phyloP scores from a whole-genome alignment of 2,888 invertebrate genomes.

The Odiellus spinosus region DNA sequence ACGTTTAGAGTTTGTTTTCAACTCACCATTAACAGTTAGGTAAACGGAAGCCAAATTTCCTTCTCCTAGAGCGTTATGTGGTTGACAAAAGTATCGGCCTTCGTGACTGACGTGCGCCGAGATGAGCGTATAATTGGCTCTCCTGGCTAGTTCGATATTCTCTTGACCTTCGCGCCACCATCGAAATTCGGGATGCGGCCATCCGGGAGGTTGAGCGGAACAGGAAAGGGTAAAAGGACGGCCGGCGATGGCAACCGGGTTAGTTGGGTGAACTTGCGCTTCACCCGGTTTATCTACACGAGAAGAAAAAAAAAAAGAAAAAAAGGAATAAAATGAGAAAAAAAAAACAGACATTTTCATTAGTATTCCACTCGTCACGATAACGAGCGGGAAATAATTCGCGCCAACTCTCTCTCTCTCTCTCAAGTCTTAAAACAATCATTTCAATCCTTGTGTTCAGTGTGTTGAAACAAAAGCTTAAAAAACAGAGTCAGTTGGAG shows the following conservation, averaged over 20 bases:
- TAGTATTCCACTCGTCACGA: no score
- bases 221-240: slow-evolving; percentile 53
- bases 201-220: slow-evolving; percentile 75
- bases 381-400: no score
- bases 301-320: not conserved
- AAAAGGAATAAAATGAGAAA: no score
- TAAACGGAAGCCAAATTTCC: slow-evolving; percentile 68
- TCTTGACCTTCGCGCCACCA: slow-evolving; percentile 63
- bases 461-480: no score
- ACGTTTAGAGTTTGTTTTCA: no score
- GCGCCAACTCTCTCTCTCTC: no score
- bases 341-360: no score
- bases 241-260: slow-evolving; percentile 18
- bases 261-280: slow-evolving; percentile 17
- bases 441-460: no score
- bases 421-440: no score
- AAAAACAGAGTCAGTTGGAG: no score
- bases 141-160: slow-evolving; percentile 51
- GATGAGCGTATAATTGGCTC: slow-evolving; percentile 66
- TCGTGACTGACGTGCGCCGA: slow-evolving; percentile 65
- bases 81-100: slow-evolving; percentile 77
- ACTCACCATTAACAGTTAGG: slow-evolving; percentile 51
- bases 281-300: slow-evolving; percentile 20
- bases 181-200: slow-evolving; percentile 67
- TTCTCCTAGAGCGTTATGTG: slow-evolving; percentile 71